phyloP scores from a whole-genome alignment of 2,113 vertebrate genomes.

The Herpailurus yagouaroundi region DNA sequence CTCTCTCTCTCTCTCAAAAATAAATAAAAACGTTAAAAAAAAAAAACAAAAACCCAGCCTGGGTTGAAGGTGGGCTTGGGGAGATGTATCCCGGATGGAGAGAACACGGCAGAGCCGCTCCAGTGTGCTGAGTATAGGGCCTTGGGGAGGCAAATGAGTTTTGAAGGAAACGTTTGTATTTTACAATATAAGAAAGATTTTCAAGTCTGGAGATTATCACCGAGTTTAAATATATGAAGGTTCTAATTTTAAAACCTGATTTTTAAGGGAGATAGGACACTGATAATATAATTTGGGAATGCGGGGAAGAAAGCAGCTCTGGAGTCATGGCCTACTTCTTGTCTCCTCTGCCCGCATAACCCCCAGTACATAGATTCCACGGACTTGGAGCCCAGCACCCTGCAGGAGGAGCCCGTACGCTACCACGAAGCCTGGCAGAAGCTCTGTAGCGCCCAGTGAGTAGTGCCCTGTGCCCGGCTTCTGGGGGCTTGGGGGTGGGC shows the following conservation, averaged over 20 bases:
- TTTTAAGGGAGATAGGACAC: neutral
- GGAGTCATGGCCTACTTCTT: neutral
- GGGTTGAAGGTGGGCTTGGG: neutral
- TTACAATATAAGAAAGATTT: neutral
- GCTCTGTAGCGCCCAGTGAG: conserved; percentile 96
- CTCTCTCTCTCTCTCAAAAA: no score
- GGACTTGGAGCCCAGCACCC: conserved; percentile 90
- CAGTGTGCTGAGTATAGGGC: neutral
- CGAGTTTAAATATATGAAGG: neutral
- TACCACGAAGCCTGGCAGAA: conserved; percentile 99
- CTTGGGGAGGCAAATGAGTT: neutral
- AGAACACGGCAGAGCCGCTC: neutral
- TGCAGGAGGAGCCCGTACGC: conserved; percentile 95
- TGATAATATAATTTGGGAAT: neutral
- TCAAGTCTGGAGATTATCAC: neutral
- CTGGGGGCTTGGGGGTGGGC: neutral
- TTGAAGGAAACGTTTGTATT: neutral
- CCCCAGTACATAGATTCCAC: conserved; percentile 96
- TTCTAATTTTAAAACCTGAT: neutral
- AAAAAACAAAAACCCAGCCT: no score
- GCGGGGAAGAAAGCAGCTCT: rapidly evolving
- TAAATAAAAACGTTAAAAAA: no score
- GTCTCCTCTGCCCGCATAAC: neutral
- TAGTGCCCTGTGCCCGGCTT: neutral
- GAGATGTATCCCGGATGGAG: neutral